Evolutionary conservation across 2,888 invertebrate species (phyloP).

Genomic region (Clistopyga incitator): DNA sequence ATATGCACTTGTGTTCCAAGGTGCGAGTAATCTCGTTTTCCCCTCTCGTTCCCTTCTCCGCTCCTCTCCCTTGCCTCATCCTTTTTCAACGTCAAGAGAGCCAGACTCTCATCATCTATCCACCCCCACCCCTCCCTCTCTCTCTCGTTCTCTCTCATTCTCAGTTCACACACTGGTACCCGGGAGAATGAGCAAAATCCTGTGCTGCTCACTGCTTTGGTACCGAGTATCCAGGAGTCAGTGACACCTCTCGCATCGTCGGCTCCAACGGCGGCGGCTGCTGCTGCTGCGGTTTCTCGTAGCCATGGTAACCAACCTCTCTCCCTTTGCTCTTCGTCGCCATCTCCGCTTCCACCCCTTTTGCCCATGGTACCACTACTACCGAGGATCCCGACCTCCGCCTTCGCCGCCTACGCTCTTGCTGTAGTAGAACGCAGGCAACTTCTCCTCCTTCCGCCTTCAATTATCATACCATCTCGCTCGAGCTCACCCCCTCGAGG

Average conservation of each 20-base stretch:
- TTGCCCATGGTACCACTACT: conserved; percentile 71
- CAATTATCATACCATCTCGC: conserved; percentile 75
- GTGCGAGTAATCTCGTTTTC: conserved; percentile 54
- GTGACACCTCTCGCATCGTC: conserved; percentile 83
- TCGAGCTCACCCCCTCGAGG: conserved; percentile 64
- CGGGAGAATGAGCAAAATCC: conserved; percentile 65
- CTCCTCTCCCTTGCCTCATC: conserved; percentile 24
- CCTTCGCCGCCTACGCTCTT: conserved; percentile 69
- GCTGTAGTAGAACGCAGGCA: conserved; percentile 58
- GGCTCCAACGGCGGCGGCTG: conserved; percentile 76
- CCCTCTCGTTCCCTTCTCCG: conserved; percentile 25
- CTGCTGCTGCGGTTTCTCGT: conserved; percentile 81
- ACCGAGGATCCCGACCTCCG: conserved; percentile 72
- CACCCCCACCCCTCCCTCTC: no score
- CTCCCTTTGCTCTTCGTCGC: conserved; percentile 70
- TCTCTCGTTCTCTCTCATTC: conserved; percentile 33
- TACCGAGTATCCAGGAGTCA: conserved; percentile 80
- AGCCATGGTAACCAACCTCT: conserved; percentile 81
- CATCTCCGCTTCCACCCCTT: conserved; percentile 69
- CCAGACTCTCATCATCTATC: conserved; percentile 30
- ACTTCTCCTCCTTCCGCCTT: conserved; percentile 73
- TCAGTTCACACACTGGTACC: conserved; percentile 33
- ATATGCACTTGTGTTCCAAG: conserved; percentile 55
- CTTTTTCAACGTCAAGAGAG: conserved; percentile 15
- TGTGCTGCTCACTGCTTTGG: conserved; percentile 70